Base-by-base conservation (phyloP, 2,888 invertebrate species). In the Hirtodrosophila cameraria region DNA sequence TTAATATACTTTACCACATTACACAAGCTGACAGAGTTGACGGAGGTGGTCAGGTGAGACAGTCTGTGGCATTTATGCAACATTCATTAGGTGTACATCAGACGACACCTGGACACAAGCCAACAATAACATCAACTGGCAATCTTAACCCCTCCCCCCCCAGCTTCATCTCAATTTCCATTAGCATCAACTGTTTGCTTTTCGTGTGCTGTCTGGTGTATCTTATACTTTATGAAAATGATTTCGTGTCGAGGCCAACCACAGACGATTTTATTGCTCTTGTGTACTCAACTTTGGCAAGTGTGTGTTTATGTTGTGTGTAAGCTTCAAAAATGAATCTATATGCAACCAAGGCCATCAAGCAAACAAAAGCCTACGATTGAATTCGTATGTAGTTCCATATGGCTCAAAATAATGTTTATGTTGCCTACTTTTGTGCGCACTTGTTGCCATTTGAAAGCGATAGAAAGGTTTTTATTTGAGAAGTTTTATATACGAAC, bases 61-160 rank as follows among this genome's bases (percentile, higher is more conserved):
- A 43, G 48, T 55, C 63, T 53, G 61, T 75, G 83, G 55, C 76
- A 72, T 49, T 66, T 62, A 66, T 86, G 81, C 69, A 80, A 69
- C 80, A 83, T 75, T 72, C 63, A 80, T 83, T 72, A 63, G 63
- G 64, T 73, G 64, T 50, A 50, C 43, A 48, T 27, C 42, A 52
- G 55, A 74, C 65, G 36, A 42, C 28, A 33, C 23, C 27, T 20
- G 4, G 12, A 3, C 35, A 38, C 7, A 23, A 38, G n/a, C 12
- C 8, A n/a, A n/a, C n/a, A n/a, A n/a, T n/a, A n/a, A 18, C 20
- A 23, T 13, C 27, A 43, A 27, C 28, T 28, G 35, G 7, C 20
- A 36, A 35, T 16, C 33, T 13, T 7, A 31, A 15, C 11, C 11
- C 23, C 42, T 28, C 20, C 20, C n/a, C 11, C 45, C 20, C 7